Evolutionary conservation across 2,797 vertebrate species (phyloP), one percentile per base, ranked within the genome.

Genomic region (Leucoraja ocellata): DNA sequence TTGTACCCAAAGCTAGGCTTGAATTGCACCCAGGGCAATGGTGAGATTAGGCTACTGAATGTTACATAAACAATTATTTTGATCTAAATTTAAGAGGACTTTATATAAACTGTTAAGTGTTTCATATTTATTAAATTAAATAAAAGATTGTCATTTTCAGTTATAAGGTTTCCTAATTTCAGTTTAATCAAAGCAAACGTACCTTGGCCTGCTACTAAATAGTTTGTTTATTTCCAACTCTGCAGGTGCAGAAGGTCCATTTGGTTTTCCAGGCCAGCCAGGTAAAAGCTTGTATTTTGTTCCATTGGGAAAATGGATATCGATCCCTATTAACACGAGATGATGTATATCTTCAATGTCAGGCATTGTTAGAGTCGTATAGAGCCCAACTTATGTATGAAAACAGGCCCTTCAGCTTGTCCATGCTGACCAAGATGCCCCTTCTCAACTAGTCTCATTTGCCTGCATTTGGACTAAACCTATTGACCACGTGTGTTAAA

Each of bases 171-270:
- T 9, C 18, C 39, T 23, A 10, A n/a, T 88, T 68, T 68, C 8
- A 16, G 78, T 18, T 79, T 79, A 79, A 16, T 79, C 32, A 36
- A 13, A 36, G 18, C 32, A 79, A 79, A 14, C 76, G 32, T 63
- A 16, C 65, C 18, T 74, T 36, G 8, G 61, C 32, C 7, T 36
- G 61, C 63, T 36, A 36, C 0, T 2, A 65, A 88, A 46, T 32
- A 9, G 71, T 9, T 74, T 6, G 86, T 54, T 86, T 93, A 39
- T 61, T 71, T n/a, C 94, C 94, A 14, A 74, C 80, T n/a, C n/a
- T 94, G 1, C 93, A 97, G 97, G 97, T 93, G 95, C 94, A 32
- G 93, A 28, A 1, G 97, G 97, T 93, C 94, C 93, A 13, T 94
- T 93, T 0, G 97, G 97, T 94, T 58, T 1, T 93, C 93, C 94